phyloP scores from a whole-genome alignment of 2,888 invertebrate species.

The Melipona bicolor region DNA sequence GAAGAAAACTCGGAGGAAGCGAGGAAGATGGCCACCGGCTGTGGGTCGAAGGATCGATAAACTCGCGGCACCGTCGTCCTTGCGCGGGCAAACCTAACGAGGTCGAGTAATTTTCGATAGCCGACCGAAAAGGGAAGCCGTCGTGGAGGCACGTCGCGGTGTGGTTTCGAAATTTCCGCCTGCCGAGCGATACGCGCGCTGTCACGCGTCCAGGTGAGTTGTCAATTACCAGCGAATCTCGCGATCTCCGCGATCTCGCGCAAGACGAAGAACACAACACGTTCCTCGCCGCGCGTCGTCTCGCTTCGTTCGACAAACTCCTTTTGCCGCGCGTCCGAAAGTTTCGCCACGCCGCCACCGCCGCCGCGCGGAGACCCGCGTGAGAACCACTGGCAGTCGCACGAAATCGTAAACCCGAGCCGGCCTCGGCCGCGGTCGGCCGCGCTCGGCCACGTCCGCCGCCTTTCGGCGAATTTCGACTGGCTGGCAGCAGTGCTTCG shows the following conservation, averaged over 20 bases:
- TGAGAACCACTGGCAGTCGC: conserved; percentile 49
- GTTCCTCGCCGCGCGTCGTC: neutral
- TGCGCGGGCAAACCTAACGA: conserved; percentile 40
- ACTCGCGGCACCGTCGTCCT: conserved; percentile 12
- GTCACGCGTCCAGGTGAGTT: neutral
- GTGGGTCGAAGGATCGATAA: conserved; percentile 35
- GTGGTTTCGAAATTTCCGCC: conserved; percentile 8
- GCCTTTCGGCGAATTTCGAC: conserved; percentile 42
- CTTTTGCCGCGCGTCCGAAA: neutral
- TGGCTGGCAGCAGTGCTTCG: conserved; percentile 44
- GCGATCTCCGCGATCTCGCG: conserved; percentile 3
- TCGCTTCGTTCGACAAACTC: conserved; percentile 6
- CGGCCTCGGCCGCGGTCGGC: conserved; percentile 11
- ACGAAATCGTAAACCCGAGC: conserved; percentile 3
- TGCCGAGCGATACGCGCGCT: neutral
- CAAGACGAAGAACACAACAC: conserved; percentile 10
- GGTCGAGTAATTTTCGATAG: conserved; percentile 55
- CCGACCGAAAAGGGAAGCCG: neutral
- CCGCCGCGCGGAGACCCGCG: neutral
- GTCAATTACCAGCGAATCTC: conserved; percentile 1
- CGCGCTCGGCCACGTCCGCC: conserved; percentile 12
- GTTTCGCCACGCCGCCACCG: neutral
- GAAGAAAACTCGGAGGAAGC: conserved; percentile 6
- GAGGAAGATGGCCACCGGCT: neutral
- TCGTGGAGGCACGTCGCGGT: too few species aligned